Percentiles rank a stretch among this genome's conserved stretches.
These are phyloP conservation scores for Simalia tracyae DNA, from an alignment of 2,797 vertebrate genomes.

Conservation along the genomic window DNA sequence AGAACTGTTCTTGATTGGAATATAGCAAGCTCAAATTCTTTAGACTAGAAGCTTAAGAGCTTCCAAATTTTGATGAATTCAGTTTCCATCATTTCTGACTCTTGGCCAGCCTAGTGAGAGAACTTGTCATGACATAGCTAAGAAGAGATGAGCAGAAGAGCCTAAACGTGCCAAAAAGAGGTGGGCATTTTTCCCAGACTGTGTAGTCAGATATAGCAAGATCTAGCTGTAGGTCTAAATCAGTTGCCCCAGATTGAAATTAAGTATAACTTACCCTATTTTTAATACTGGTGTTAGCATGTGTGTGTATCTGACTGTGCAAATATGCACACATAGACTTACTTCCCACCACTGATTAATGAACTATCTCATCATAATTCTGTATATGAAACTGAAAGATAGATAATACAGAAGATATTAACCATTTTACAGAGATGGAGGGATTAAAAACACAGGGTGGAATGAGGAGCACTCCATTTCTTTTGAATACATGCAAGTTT, in stretches of 20 bases:
- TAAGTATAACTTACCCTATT: background rate
- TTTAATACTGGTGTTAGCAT: background rate
- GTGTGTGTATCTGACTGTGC: background rate
- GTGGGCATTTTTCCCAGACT: background rate
- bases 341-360: background rate
- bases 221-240: background rate
- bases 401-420: constrained; percentile 17
- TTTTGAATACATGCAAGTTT: constrained; percentile 58
- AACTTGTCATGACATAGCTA: background rate
- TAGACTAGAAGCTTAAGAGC: background rate
- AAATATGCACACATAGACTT: background rate
- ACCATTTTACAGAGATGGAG: background rate
- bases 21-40: background rate
- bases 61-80: background rate
- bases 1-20: background rate
- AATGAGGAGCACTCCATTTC: constrained; percentile 31
- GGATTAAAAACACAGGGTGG: constrained; percentile 6
- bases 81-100: background rate
- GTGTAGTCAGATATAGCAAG: background rate
- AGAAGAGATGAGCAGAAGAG: background rate
- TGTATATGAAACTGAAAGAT: background rate
- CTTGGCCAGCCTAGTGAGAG: background rate
- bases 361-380: background rate
- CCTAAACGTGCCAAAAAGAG: background rate
- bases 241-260: background rate